Evolutionary conservation across 2,797 vertebrate genomes (phyloP), one percentile per base, ranked within the genome.

Genomic region (Thripadectes ignobilis): DNA sequence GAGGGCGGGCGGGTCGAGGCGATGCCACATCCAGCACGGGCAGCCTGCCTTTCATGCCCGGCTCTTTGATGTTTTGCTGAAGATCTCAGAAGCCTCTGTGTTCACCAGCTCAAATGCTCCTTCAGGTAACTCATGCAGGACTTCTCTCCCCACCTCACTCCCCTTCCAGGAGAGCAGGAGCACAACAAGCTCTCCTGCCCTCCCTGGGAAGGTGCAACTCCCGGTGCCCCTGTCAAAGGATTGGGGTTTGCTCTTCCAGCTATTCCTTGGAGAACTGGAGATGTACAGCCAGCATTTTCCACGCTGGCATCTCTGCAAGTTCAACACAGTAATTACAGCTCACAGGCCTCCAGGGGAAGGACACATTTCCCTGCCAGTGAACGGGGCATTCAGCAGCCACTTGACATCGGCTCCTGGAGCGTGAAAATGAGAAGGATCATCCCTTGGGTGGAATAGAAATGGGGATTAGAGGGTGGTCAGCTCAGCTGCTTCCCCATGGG

Each of bases 111-210:
- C 76, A 67, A 81, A 65, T 17, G 26, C 22, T 84, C 34, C 62
- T 26, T 24, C 46, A 5, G 36, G 6, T 14, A 78, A 17, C 36
- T 22, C 19, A 36, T 7, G n/a, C 57, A 54, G 55, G 27, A 26
- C 5, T 67, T 43, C 38, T 29, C 30, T 69, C 12, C 51, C 38
- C 9, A 9, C 51, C 43, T 12, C 59, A 43, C 20, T 21, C n/a
- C 15, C 34, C 58, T 51, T 59, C 81, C n/a, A 18, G 0, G 3
- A 49, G 48, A 1, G 0, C 62, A 41, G 45, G 26, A 34, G 7
- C 1, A 1, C 1, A 0, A 15, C 2, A 9, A 39, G 11, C 46
- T 88, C 36, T n/a, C 23, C 26, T 2, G 0, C 34, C 29, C 9
- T 55, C 21, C 29, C 38, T 1, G 2, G 22, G 54, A 57, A 59